Evolutionary conservation across 1,140 invertebrate genomes (phyloP).

Genomic region (Lordiphosa mommai): DNA sequence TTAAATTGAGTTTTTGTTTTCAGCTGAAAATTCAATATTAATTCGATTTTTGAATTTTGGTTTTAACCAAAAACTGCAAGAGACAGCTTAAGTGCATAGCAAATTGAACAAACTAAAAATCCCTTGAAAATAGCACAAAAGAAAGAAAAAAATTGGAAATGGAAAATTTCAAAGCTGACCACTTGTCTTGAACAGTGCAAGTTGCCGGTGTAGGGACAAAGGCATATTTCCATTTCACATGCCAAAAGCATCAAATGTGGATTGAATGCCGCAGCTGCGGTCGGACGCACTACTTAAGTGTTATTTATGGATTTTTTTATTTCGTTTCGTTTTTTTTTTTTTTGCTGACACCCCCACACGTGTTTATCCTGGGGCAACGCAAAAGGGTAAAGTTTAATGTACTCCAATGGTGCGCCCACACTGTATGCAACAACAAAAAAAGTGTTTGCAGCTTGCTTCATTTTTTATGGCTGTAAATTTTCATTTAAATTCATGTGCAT

Average conservation of each 20-base stretch:
- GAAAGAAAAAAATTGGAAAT: neutral
- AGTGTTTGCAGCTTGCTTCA: neutral
- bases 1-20: no score
- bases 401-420: conserved; percentile 22
- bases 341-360: neutral
- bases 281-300: conserved; percentile 24
- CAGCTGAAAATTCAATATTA: no score
- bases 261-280: no score
- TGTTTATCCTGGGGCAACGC: neutral
- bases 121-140: neutral
- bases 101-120: no score
- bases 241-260: conserved; percentile 1
- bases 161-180: conserved; percentile 13
- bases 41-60: no score
- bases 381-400: conserved; percentile 51
- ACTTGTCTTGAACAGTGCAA: no score
- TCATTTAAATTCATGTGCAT: conserved; percentile 26
- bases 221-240: conserved; percentile 9
- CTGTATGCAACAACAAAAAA: conserved; percentile 5
- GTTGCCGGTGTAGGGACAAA: no score
- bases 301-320: conserved; percentile 45
- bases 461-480: no score
- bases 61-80: no score
- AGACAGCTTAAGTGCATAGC: no score
- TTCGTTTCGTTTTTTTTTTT: no score